Evolutionary conservation across 2,113 vertebrate genomes (phyloP).

Genomic region (Bubalus kerabau): DNA sequence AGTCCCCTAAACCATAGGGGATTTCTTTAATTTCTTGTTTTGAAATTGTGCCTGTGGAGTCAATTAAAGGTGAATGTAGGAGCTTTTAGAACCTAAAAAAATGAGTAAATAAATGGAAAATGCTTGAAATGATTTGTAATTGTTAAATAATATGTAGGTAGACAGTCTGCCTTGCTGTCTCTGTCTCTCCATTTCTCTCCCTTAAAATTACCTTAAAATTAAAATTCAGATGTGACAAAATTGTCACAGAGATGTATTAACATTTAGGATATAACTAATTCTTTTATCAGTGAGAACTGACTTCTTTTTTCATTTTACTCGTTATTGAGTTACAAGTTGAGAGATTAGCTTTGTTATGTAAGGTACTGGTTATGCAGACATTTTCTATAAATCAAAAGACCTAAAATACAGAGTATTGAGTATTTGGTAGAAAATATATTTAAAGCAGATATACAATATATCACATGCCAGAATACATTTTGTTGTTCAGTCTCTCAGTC

Average conservation of each 20-base stretch:
- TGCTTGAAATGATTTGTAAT: conserved; percentile 42
- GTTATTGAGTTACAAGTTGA: neutral
- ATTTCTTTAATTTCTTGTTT: conserved; percentile 63
- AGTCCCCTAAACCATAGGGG: conserved; percentile 40
- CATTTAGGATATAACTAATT: neutral
- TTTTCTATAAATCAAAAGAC: neutral
- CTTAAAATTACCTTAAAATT: neutral
- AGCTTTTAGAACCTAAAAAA: conserved; percentile 50
- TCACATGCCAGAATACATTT: neutral
- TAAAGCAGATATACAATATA: neutral
- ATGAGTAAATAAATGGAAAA: conserved; percentile 41
- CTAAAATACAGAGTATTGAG: neutral
- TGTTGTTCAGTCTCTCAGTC: neutral
- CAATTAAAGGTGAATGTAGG: conserved; percentile 60
- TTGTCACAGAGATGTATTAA: neutral
- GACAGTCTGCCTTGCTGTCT: neutral
- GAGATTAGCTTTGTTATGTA: neutral
- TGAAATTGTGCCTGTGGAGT: conserved; percentile 70
- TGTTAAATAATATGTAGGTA: conserved; percentile 10
- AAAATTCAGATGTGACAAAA: neutral
- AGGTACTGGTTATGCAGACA: neutral
- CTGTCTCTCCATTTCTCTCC: neutral
- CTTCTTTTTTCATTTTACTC: neutral
- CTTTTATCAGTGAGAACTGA: neutral
- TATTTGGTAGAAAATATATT: neutral